Evolutionary conservation across 2,797 vertebrate genomes (phyloP), one percentile per base, ranked within the genome.

Genomic region (Scleropages formosus): DNA sequence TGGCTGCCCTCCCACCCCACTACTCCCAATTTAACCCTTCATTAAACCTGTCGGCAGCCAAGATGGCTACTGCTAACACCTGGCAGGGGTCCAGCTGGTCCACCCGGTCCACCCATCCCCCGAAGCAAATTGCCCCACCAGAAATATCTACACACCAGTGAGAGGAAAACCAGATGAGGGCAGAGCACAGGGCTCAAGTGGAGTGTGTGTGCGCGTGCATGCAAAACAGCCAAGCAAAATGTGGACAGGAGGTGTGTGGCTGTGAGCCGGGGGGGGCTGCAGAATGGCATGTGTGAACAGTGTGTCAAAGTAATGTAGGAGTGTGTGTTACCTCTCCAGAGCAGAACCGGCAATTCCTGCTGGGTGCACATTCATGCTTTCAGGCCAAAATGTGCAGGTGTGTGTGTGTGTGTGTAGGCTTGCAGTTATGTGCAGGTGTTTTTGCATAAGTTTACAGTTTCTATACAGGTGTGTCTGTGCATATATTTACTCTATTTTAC

Each of bases 101-200:
- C 77, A 81, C 82, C 71, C 79, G 10, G 81, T n/a, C n/a, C n/a
- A n/a, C n/a, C n/a, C n/a, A n/a, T n/a, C n/a, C n/a, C n/a, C n/a
- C n/a, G 77, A 1, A 22, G 16, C 47, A 20, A n/a, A 39, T 82
- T 81, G 84, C 86, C 84, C 73, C 85, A 79, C 80, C 87, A 90
- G 31, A 39, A 39, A 39, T 31, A 6, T 39, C 31, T 39, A 39
- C 39, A 39, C 31, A 88, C 90, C 88, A 91, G 77, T 66, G 58
- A 44, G 86, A 90, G 87, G 86, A 90, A 89, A 87, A 85, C 81
- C 75, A 58, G 65, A 84, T 84, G 80, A 82, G 80, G 59, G 49
- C 74, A 79, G 73, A 80, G 84, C 85, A 79, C 66, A 58, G 74
- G 72, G 87, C 81, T 84, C 83, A 86, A 84, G 84, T 88, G 88